Conservation (phyloP, 2,113 vertebrate species). For the Chlorodrepanis virens region DNA sequence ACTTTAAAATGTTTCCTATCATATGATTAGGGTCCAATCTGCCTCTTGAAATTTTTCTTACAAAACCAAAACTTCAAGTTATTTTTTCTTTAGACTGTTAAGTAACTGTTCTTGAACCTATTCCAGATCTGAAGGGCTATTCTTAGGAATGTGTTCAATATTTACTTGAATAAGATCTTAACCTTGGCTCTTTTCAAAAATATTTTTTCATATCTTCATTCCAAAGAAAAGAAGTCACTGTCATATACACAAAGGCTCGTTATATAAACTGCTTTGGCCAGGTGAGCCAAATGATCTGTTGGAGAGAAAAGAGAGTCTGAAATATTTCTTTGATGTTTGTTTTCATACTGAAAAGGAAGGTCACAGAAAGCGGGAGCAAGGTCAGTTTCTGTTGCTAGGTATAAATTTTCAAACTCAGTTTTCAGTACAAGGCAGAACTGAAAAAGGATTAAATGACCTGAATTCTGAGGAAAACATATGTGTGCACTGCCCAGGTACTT, state of each 20-base stretch:
- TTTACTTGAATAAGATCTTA: conserved; percentile 56
- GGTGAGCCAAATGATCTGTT: conserved; percentile 20
- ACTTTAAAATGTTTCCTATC: accelerated
- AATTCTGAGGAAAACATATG: not conserved
- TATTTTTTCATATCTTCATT: conserved; percentile 52
- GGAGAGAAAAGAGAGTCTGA: not conserved
- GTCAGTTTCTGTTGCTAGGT: not conserved
- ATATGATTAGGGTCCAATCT: not conserved
- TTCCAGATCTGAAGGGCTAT: conserved; percentile 36
- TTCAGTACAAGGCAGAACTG: not conserved
- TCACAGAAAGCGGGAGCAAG: not conserved
- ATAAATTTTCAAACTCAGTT: not conserved
- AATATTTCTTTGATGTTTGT: conserved; percentile 1
- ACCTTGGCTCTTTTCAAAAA: not conserved
- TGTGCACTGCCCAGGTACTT: not conserved
- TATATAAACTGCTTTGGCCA: not conserved
- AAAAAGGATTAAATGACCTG: not conserved
- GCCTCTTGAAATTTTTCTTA: not conserved
- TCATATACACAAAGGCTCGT: not conserved
- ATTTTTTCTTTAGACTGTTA: conserved; percentile 27
- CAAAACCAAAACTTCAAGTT: not conserved
- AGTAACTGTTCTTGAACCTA: conserved; percentile 46
- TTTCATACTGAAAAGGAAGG: not conserved
- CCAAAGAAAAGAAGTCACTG: conserved; percentile 21
- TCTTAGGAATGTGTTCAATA: conserved; percentile 53